Evolutionary conservation across 37 sponge, comb jelly and placozoan species (phyloP).

Genomic region (Cliona cf. orientalis): DNA sequence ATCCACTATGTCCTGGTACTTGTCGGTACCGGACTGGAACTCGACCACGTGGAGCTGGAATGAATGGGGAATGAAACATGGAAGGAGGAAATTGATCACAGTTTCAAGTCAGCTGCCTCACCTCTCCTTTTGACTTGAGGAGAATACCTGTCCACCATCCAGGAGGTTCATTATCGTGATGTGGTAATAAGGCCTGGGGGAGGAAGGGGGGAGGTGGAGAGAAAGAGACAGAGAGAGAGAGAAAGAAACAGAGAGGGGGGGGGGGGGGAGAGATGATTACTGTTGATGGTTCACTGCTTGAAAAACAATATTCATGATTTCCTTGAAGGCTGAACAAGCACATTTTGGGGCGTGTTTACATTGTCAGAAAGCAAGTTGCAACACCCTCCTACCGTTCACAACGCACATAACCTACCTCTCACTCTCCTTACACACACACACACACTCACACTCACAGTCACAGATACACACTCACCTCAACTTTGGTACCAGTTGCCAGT

Average conservation of each 20-base stretch:
- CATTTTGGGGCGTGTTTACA: too few relatives aligned
- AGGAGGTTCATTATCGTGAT: slow-evolving; percentile 72
- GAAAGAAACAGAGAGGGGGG: too few relatives aligned
- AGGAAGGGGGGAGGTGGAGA: too few relatives aligned
- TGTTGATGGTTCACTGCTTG: too few relatives aligned
- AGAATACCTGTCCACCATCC: slow-evolving; percentile 88
- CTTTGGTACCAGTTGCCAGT: slow-evolving; percentile 39
- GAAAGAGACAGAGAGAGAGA: too few relatives aligned
- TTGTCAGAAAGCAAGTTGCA: too few relatives aligned
- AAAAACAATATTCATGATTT: too few relatives aligned
- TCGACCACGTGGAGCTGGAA: slow-evolving; percentile 61
- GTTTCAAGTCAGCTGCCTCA: not conserved
- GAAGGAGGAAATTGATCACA: not conserved
- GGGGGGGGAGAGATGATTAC: too few relatives aligned
- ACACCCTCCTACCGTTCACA: too few relatives aligned
- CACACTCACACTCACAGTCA: not conserved
- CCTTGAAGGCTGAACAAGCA: too few relatives aligned
- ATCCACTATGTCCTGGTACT: slow-evolving; percentile 77
- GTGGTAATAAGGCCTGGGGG: slow-evolving; percentile 78
- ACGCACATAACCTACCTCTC: too few relatives aligned
- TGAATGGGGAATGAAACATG: not conserved
- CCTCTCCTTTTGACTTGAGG: slow-evolving; percentile 82
- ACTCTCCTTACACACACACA: too few relatives aligned
- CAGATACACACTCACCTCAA: slow-evolving; percentile 42
- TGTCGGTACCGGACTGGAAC: slow-evolving; percentile 56